A percentile compares a stretch with the other conserved stretches of the same genome.
Conservation (phyloP, 2,888 invertebrate genomes). For the Candidula unifasciata region DNA sequence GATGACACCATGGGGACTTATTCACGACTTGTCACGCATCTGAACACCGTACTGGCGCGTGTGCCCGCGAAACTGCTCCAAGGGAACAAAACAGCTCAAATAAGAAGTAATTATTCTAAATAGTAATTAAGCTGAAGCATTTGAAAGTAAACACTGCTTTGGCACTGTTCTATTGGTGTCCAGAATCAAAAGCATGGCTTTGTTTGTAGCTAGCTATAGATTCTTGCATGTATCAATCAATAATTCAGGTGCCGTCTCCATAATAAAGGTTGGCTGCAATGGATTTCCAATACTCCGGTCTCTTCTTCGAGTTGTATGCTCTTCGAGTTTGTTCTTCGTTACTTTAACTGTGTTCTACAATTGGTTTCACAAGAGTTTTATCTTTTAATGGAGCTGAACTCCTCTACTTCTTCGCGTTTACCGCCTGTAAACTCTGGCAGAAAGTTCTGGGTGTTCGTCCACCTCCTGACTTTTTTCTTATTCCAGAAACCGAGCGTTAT, state of each 20-base stretch:
- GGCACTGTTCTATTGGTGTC: too few relatives aligned
- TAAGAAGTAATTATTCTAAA: conserved; percentile 7
- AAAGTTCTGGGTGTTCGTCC: too few relatives aligned
- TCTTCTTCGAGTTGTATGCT: background rate
- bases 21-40: background rate
- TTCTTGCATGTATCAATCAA: too few relatives aligned
- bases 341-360: background rate
- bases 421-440: too few relatives aligned
- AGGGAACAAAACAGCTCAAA: background rate
- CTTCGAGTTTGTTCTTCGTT: background rate
- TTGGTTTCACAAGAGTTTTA: background rate
- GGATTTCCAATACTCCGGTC: background rate
- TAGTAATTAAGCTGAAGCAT: conserved; percentile 6
- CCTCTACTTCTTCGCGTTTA: too few relatives aligned
- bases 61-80: background rate
- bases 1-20: background rate
- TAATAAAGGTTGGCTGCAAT: too few relatives aligned
- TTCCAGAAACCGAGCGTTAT: too few relatives aligned
- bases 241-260: too few relatives aligned
- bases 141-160: background rate
- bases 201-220: too few relatives aligned
- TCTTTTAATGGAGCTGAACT: too few relatives aligned
- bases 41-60: conserved; percentile 13
- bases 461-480: too few relatives aligned
- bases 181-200: too few relatives aligned